These are phyloP conservation scores for Gymnopithys bicolor DNA, from an alignment of 2,797 vertebrate species.

Conservation along the genomic window DNA sequence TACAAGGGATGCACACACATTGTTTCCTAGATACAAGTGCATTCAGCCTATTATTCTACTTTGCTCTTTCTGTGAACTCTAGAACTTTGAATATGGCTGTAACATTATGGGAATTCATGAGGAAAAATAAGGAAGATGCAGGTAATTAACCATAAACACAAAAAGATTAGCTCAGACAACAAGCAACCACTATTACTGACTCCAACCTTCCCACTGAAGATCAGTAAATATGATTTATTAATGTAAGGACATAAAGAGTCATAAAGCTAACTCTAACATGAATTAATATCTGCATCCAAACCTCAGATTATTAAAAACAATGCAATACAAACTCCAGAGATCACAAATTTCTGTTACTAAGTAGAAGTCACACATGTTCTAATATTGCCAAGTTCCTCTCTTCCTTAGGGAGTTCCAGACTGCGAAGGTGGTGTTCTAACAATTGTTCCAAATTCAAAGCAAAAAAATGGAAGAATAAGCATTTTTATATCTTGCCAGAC, in stretches of 20 bases:
- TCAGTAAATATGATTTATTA: background rate
- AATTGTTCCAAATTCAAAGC: background rate
- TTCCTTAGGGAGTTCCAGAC: background rate
- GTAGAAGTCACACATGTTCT: background rate
- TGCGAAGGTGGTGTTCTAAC: background rate
- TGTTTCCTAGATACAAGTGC: background rate
- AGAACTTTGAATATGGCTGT: background rate
- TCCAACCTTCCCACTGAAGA: background rate
- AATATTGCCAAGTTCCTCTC: background rate
- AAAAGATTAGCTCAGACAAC: background rate
- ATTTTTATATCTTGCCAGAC: background rate
- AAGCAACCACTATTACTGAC: background rate
- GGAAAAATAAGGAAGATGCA: background rate
- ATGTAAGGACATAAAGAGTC: background rate
- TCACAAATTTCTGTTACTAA: background rate
- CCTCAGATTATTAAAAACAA: background rate
- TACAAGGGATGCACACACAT: fast-evolving
- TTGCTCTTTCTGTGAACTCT: background rate
- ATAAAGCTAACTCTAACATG: background rate
- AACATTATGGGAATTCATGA: background rate
- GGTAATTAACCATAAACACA: background rate
- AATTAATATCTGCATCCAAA: background rate
- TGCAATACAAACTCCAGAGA: background rate
- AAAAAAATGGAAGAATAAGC: background rate
- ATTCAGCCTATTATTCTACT: background rate